A percentile compares a stretch with the other conserved stretches of the same genome.
Evolutionary conservation across 2,113 vertebrate genomes (phyloP).

Genomic region (Hippocampus mohnikei): DNA sequence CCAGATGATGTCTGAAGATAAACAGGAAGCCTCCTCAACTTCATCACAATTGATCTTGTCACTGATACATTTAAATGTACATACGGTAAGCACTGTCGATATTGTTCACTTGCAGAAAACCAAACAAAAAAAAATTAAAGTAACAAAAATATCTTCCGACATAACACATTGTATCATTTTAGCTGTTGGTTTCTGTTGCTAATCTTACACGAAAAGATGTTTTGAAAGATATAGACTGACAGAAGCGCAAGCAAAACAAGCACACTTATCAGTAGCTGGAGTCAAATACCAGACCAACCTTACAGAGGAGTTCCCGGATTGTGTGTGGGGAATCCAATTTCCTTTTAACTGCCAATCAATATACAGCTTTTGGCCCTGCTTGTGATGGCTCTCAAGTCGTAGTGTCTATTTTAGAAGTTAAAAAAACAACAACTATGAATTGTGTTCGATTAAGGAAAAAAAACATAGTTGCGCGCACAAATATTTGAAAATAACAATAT

Average conservation of each 20-base stretch:
- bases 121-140: not conserved
- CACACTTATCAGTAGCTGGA: not conserved
- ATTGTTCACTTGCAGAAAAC: not conserved
- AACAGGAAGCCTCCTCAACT: conserved; percentile 1
- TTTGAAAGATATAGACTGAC: not conserved
- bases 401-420: no score
- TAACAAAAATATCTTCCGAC: not conserved
- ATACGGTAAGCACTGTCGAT: conserved; percentile 3
- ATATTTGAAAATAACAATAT: no score
- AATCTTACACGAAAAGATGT: not conserved
- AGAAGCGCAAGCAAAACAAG: no score
- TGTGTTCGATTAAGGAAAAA: no score
- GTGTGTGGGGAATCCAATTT: not conserved
- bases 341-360: not conserved
- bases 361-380: not conserved
- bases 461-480: no score
- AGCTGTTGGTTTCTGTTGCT: not conserved
- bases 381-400: not conserved
- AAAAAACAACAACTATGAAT: no score
- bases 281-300: not conserved
- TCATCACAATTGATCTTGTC: not conserved
- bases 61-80: conserved; percentile 1
- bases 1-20: not conserved
- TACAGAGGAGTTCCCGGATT: not conserved
- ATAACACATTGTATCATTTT: not conserved